These are phyloP conservation scores for Rallus limicola DNA, from an alignment of 2,113 vertebrate genomes.

Conservation along the genomic window DNA sequence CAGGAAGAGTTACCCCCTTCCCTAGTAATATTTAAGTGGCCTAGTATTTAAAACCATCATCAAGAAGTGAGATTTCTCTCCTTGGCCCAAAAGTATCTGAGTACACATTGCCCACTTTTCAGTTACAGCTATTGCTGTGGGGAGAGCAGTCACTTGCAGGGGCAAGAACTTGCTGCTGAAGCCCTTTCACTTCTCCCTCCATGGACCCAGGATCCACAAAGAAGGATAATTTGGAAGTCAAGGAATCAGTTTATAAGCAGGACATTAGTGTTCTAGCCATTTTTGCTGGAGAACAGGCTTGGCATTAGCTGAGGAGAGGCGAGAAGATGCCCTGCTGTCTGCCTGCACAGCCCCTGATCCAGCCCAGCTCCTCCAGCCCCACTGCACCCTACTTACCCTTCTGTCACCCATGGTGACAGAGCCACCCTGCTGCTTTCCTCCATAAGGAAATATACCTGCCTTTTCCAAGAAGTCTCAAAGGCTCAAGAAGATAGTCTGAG, in stretches of 20 bases:
- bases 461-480: background rate
- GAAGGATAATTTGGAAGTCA: background rate
- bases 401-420: fast-evolving
- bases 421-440: background rate
- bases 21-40: background rate
- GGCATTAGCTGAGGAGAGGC: background rate
- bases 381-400: background rate
- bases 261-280: background rate
- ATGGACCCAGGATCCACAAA: fast-evolving
- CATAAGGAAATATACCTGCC: background rate
- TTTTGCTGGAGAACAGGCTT: background rate
- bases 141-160: background rate
- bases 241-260: background rate
- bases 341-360: background rate
- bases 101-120: background rate
- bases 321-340: background rate
- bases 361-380: background rate
- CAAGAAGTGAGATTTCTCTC: background rate
- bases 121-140: background rate
- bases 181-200: background rate
- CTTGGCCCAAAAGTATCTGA: background rate
- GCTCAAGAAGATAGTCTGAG: background rate
- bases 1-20: background rate
- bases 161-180: background rate
- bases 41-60: background rate